Evolutionary conservation across 2,888 invertebrate species (phyloP).

Genomic region (Hoplodrina ambigua): DNA sequence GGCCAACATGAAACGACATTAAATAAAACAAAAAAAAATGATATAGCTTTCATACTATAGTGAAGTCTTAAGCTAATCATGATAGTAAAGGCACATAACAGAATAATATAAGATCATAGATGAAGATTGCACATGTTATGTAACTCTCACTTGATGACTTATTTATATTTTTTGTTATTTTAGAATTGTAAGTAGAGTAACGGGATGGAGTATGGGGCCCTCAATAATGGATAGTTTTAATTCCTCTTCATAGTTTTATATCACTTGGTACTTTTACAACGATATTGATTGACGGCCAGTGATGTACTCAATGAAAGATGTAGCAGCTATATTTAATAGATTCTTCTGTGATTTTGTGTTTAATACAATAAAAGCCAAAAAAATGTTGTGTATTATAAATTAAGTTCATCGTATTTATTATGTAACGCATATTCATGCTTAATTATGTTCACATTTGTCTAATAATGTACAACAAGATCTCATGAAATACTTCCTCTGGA

Average conservation of each 20-base stretch:
- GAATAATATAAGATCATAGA: constrained; percentile 78
- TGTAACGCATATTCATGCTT: constrained; percentile 70
- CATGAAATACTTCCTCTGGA: constrained; percentile 84
- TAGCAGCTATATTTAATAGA: constrained; percentile 73
- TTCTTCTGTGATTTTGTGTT: constrained; percentile 87
- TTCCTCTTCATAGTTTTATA: constrained; percentile 59
- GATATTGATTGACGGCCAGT: constrained; percentile 62
- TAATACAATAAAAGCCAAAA: constrained; percentile 85
- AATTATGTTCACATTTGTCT: constrained; percentile 66
- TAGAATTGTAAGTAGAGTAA: constrained; percentile 81
- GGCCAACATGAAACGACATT: constrained; percentile 65
- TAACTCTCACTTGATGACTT: constrained; percentile 85
- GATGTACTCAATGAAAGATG: constrained; percentile 57
- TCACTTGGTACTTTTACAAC: constrained; percentile 63
- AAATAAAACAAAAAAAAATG: constrained; percentile 60
- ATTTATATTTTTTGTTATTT: constrained; percentile 89
- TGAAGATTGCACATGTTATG: constrained; percentile 88
- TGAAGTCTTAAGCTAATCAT: constrained; percentile 74
- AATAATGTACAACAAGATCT: constrained; percentile 82
- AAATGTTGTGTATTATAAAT: constrained; percentile 80
- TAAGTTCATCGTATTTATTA: constrained; percentile 75
- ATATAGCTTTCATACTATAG: constrained; percentile 76
- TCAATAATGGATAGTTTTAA: constrained; percentile 68
- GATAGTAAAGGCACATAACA: constrained; percentile 78
- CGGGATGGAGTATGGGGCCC: constrained; percentile 77